Evolutionary conservation across 1,140 invertebrate genomes (phyloP).

Genomic region (Dendrolimus kikuchii): DNA sequence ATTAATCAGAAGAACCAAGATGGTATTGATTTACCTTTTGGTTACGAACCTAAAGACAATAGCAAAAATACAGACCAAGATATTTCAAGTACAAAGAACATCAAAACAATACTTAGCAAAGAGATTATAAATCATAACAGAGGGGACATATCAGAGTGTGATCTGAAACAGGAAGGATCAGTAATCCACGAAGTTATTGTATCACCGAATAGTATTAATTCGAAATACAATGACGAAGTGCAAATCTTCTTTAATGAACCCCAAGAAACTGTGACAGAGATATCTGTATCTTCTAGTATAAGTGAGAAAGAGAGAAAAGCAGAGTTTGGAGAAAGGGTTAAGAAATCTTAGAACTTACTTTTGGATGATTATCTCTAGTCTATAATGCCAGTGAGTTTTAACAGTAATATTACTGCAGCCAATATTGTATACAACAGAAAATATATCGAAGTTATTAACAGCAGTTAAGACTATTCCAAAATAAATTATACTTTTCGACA

Average conservation of each 20-base stretch:
- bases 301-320: conserved; percentile 26
- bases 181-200: conserved; percentile 48
- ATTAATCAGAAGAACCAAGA: no score
- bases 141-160: conserved; percentile 46
- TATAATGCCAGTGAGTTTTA: conserved; percentile 5
- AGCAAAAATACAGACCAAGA: conserved; percentile 43
- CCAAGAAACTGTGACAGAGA: conserved; percentile 58
- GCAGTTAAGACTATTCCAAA: no score
- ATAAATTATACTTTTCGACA: no score
- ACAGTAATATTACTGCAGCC: no score
- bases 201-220: conserved; percentile 35
- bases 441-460: no score
- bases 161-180: conserved; percentile 51
- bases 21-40: conserved; percentile 44
- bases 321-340: conserved; percentile 2
- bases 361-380: conserved; percentile 1
- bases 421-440: no score
- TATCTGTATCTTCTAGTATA: conserved; percentile 61
- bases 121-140: conserved; percentile 37
- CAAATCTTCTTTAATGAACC: conserved; percentile 68
- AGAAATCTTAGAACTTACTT: conserved; percentile 1
- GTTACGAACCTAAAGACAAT: conserved; percentile 56
- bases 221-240: conserved; percentile 71
- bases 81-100: conserved; percentile 31
- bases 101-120: conserved; percentile 31